These are phyloP conservation scores for Sebastolobus alascanus DNA, from an alignment of 2,797 vertebrate genomes.

Conservation along the genomic window DNA sequence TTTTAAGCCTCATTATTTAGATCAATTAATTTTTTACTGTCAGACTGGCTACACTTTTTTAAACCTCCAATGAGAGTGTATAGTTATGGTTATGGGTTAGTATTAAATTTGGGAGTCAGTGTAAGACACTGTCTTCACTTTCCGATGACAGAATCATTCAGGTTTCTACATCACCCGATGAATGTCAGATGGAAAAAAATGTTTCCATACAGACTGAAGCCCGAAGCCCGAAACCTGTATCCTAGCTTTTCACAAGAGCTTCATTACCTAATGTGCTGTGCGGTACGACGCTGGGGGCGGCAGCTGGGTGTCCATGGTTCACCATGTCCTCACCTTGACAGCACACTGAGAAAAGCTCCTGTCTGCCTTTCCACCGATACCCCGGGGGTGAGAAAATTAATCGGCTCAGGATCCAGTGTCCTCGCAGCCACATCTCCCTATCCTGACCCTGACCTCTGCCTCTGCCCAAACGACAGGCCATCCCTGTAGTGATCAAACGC, in stretches of 20 bases:
- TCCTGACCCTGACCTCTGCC: constrained; percentile 64
- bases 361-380: constrained; percentile 65
- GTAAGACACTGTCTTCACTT: background rate
- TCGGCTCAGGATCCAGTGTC: constrained; percentile 75
- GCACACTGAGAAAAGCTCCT: constrained; percentile 70
- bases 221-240: constrained; percentile 7
- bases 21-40: background rate
- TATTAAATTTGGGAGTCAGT: background rate
- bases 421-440: constrained; percentile 40
- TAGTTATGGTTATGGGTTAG: background rate
- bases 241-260: constrained; percentile 25
- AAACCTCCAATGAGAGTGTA: background rate
- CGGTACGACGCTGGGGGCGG: constrained; percentile 51
- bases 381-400: constrained; percentile 76
- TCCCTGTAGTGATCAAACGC: constrained; percentile 38
- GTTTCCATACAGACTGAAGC: background rate
- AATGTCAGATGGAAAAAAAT: background rate
- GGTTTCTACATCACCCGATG: constrained; percentile 5
- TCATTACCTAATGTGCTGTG: constrained; percentile 78
- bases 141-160: background rate
- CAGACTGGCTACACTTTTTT: background rate
- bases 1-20: constrained; percentile 1
- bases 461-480: constrained; percentile 23
- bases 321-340: constrained; percentile 68
- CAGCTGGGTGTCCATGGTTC: constrained; percentile 53